A percentile compares a stretch with the other conserved stretches of the same genome.
phyloP scores from a whole-genome alignment of 2,113 vertebrate species.

The Larimichthys polyactis region DNA sequence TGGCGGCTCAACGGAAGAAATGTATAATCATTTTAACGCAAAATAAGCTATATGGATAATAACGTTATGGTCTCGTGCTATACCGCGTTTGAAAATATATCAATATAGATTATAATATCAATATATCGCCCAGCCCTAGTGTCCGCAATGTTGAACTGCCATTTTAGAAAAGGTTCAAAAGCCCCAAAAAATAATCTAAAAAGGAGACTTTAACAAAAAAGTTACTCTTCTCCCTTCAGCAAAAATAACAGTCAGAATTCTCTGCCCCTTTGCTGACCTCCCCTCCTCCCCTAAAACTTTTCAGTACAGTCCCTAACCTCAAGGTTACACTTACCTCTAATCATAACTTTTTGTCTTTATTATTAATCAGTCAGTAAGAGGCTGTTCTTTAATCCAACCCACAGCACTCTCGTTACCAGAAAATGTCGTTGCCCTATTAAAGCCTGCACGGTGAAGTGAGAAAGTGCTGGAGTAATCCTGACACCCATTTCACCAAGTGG shows the following conservation, averaged over 20 bases:
- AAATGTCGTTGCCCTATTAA: conserved; percentile 64
- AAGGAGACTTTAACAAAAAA: no score
- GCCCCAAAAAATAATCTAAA: no score
- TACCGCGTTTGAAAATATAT: no score
- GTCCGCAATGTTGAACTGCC: no score
- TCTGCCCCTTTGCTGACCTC: not conserved
- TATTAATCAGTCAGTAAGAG: conserved; percentile 45
- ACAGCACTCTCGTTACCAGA: conserved; percentile 33
- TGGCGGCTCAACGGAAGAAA: no score
- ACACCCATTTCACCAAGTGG: conserved; percentile 74
- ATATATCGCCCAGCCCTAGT: no score
- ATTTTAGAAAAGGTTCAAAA: no score
- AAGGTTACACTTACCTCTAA: conserved; percentile 30
- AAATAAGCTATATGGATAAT: no score
- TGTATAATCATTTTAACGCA: no score
- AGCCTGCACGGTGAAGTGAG: conserved; percentile 62
- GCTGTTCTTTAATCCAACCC: conserved; percentile 51
- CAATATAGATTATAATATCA: no score
- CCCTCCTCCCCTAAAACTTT: not conserved
- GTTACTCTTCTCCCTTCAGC: no score
- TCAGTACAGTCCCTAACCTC: conserved; percentile 18
- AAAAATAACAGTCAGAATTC: not conserved
- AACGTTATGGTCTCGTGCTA: no score
- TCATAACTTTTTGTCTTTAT: conserved; percentile 24
- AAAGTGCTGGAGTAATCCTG: conserved; percentile 67